phyloP scores from a whole-genome alignment of 2,888 invertebrate genomes.

The Drosophila demipolita region DNA sequence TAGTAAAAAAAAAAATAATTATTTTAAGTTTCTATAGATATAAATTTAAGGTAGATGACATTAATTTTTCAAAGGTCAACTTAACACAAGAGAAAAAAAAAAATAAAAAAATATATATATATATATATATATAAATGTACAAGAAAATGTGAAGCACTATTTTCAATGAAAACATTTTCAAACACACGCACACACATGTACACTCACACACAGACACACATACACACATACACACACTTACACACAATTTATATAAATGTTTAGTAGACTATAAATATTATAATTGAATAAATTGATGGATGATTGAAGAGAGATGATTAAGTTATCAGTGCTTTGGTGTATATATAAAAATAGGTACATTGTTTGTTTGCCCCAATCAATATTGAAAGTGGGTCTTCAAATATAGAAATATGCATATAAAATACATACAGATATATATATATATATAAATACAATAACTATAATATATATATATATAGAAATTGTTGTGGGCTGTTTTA shows the following conservation, averaged over 20 bases:
- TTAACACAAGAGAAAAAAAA: too few relatives aligned
- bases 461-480: constrained; percentile 1
- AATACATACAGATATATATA: not conserved
- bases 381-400: constrained; percentile 53
- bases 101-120: too few relatives aligned
- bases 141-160: not conserved
- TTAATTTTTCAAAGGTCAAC: not conserved
- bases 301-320: constrained; percentile 33
- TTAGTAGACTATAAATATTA: not conserved
- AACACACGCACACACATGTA: not conserved
- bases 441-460: not conserved
- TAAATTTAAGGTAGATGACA: not conserved
- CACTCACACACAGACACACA: not conserved
- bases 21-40: too few relatives aligned
- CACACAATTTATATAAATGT: not conserved
- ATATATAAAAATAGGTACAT: constrained; percentile 34
- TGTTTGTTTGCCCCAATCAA: constrained; percentile 47
- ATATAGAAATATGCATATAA: constrained; percentile 29
- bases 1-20: not conserved
- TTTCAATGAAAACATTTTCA: not conserved
- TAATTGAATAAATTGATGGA: constrained; percentile 18
- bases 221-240: not conserved
- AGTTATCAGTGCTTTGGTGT: constrained; percentile 39
- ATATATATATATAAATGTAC: too few relatives aligned
- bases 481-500: not conserved